Percentiles rank a stretch among this genome's conserved stretches.
Evolutionary conservation across 2,797 vertebrate genomes (phyloP).

Genomic region (Melanotaenia boesemani): DNA sequence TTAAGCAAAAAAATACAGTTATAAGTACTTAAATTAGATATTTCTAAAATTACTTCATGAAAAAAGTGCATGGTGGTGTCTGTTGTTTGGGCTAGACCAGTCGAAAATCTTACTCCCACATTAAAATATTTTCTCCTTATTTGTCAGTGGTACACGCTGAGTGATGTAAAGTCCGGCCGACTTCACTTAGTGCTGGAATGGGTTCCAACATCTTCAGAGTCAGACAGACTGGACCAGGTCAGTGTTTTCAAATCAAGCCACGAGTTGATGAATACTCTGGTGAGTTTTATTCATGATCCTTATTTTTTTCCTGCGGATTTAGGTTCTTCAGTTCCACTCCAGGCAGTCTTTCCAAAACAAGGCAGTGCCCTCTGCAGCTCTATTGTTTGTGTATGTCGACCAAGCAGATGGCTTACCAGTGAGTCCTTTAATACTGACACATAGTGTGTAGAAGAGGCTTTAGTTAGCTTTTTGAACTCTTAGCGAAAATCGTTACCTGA

Average conservation of each 20-base stretch:
- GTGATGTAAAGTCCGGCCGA: constrained; percentile 89
- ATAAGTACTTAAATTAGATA: background rate
- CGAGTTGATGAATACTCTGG: rapidly evolving
- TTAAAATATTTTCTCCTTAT: constrained; percentile 7
- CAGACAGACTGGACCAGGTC: constrained; percentile 88
- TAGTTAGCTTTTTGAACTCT: background rate
- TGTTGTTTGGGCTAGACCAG: background rate
- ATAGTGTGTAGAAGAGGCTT: background rate
- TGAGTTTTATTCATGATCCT: background rate
- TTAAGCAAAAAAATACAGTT: background rate
- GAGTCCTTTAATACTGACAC: constrained; percentile 63
- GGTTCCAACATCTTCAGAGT: constrained; percentile 79
- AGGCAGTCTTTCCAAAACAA: constrained; percentile 87
- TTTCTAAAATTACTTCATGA: background rate
- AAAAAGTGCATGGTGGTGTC: background rate
- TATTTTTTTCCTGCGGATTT: constrained; percentile 11
- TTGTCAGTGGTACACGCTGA: constrained; percentile 90
- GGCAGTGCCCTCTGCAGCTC: constrained; percentile 82
- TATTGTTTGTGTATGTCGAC: constrained; percentile 90
- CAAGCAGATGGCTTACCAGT: constrained; percentile 88
- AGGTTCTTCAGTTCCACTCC: constrained; percentile 89
- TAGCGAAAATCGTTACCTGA: background rate
- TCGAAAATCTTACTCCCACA: background rate
- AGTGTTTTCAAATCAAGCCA: constrained; percentile 2
- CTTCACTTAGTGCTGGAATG: constrained; percentile 90